Percentiles rank a stretch among this genome's conserved stretches.
phyloP scores from a whole-genome alignment of 2,888 invertebrate species.

The Bellardia pandia region DNA sequence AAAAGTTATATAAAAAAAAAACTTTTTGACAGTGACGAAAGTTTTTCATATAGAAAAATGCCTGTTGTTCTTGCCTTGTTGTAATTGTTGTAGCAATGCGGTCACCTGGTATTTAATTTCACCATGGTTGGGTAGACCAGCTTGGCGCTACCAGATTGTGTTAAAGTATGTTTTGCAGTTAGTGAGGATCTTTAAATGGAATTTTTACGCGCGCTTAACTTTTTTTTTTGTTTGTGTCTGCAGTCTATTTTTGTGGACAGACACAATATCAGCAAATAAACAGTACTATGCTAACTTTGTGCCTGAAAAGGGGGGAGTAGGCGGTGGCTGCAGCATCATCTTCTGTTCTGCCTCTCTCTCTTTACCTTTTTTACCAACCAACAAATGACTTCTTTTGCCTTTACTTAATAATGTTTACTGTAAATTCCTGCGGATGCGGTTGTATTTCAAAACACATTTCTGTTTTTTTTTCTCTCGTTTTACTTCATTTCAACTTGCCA shows the following conservation, averaged over 20 bases:
- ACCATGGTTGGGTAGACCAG: not conserved
- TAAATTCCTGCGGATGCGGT: constrained; percentile 73
- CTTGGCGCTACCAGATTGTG: not conserved
- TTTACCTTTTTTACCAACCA: not conserved
- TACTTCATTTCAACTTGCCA: constrained; percentile 45
- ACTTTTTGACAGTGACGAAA: no score
- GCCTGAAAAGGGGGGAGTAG: constrained; percentile 16
- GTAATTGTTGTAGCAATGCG: no score
- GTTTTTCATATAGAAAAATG: no score
- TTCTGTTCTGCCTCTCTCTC: constrained; percentile 18
- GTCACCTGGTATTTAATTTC: no score
- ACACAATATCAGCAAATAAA: no score
- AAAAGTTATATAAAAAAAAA: no score
- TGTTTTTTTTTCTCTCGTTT: not conserved
- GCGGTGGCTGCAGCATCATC: constrained; percentile 20
- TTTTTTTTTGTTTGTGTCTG: constrained; percentile 33
- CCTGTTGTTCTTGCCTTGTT: no score
- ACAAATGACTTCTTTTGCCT: constrained; percentile 15
- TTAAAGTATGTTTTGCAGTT: constrained; percentile 49
- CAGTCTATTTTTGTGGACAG: no score
- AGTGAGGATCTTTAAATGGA: constrained; percentile 64
- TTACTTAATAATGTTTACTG: constrained; percentile 63
- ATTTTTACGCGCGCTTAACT: constrained; percentile 72
- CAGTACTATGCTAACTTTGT: no score
- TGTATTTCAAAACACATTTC: constrained; percentile 43